phyloP scores from a whole-genome alignment of 2,888 invertebrate genomes.

The Perizoma affinitatum region DNA sequence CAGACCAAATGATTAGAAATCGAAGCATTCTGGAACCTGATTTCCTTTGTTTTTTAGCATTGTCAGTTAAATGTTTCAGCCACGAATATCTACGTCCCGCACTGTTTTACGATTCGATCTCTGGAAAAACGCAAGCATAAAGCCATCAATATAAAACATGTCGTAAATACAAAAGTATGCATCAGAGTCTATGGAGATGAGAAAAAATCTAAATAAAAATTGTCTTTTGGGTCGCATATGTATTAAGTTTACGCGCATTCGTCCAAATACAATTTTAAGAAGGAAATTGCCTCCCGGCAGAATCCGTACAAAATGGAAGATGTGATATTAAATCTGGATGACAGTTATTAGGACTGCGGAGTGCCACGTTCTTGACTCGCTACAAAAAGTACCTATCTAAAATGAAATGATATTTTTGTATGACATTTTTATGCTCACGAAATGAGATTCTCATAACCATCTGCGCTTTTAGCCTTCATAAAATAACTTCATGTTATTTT shows the following conservation, averaged over 20 bases:
- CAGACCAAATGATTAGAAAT: too few relatives aligned
- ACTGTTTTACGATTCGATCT: constrained; percentile 26
- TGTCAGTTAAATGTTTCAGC: constrained; percentile 32
- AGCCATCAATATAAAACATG: constrained; percentile 64
- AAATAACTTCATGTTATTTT: too few relatives aligned
- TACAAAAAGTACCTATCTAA: constrained; percentile 60
- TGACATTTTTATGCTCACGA: constrained; percentile 55
- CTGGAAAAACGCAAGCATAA: constrained; percentile 37
- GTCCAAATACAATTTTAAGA: constrained; percentile 79
- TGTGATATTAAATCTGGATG: constrained; percentile 81
- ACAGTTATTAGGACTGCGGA: constrained; percentile 77
- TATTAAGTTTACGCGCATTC: constrained; percentile 77
- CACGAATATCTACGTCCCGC: constrained; percentile 19
- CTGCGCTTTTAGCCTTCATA: constrained; percentile 11
- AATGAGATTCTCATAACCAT: constrained; percentile 39
- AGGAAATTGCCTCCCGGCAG: constrained; percentile 77
- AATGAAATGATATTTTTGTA: constrained; percentile 61
- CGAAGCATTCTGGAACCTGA: not conserved
- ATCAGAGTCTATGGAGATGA: constrained; percentile 49
- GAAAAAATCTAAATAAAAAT: constrained; percentile 74
- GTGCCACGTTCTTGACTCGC: constrained; percentile 53
- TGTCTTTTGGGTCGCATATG: constrained; percentile 74
- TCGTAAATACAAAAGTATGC: constrained; percentile 56
- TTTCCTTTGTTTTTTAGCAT: constrained; percentile 30
- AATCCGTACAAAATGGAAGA: constrained; percentile 75